Base-by-base conservation (phyloP, 2,797 vertebrate genomes). In the Ficedula albicollis region DNA sequence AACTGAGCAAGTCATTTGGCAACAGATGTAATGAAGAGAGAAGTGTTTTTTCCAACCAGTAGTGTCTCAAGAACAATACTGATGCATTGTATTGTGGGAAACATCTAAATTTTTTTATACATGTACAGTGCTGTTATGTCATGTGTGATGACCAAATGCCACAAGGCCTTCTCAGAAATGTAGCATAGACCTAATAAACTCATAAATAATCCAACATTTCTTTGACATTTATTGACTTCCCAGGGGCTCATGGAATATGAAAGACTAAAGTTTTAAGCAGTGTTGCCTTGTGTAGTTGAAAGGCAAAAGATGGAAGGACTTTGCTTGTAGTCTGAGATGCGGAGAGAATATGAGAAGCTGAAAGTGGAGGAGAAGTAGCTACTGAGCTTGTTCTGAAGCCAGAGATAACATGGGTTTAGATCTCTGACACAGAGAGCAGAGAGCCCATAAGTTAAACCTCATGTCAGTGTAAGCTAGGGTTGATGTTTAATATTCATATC, bases 141-240 rank as follows among this genome's bases (percentile, higher is more conserved):
- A 46, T 46, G 87, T 55, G 32, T 12, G 38, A 96, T 88, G 93
- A 94, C 91, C 88, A 95, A 95, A 94, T 89, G 74, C 69, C 95
- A 97, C 55, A 66, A 97, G 83, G 51, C 55, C 91, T 90, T 86
- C 93, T 95, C 84, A 79, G 80, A 95, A 96, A 94, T 19, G 49
- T 70, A 81, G 60, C 30, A 18, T 5, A 62, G 72, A 95, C 52
- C 55, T 93, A 93, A 93, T 77, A 97, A 96, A 94, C 77, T 67
- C 83, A 92, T 95, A 94, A 95, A 91, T 80, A 95, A 96, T 78
- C 67, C 94, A 96, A 91, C 72, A 92, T 96, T 96, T 94, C 82
- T 95, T 91, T 97, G 95, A 92, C 93, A 91, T 96, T 84, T 97
- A 94, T 95, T 96, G 93, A 86, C 95, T 97, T 96, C 81, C 68